Base-by-base conservation (phyloP, 1,140 invertebrate genomes). In the Drosophila pallidifrons region DNA sequence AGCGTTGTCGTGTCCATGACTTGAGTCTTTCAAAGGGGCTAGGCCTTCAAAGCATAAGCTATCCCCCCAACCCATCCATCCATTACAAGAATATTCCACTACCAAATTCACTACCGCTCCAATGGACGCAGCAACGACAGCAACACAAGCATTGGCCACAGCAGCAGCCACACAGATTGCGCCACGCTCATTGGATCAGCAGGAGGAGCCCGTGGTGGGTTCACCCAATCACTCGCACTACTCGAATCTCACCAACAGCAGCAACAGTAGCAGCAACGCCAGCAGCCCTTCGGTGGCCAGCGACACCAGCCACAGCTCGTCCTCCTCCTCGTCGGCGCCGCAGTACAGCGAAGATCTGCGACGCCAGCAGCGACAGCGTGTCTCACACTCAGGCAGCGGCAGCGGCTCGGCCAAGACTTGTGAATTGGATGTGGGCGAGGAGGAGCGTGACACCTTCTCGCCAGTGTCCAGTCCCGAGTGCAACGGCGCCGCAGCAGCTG, bases 291-390 rank as follows among this genome's bases (percentile, higher is more conserved):
- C 46, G 3, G 41, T 32, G 25, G 58, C 58, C 58, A 49, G 13
- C 30, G 10, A 30, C 8, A 57, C 41, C 25, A 68, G 64, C 45
- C 79, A 74, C 64, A 75, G 61, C 35, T 51, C 77, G 7, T 71
- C 80, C 3, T 79, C 81, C 15, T 78, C 79, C 7, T 91, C 91
- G 1, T 91, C 91, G 20, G 81, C 83, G 30, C 91, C 91, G 5
- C 90, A 91, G 5, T 92, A 92, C n/a, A 92, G 91, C 57, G 91
- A 91, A 20, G 91, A 92, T 68, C 65, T 91, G 15, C 75, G 87
- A 25, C 25, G 69, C 75, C 5, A 25, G 71, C 70, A 3, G 77
- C 70, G 8, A 64, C 72, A n/a, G 59, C 74, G 69, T 6, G 77
- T 52, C 1, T 79, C 85, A 15, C 74, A 82, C 5, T 83, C 86